Base-by-base conservation (phyloP, 2,113 vertebrate species). In the Cheirogaleus medius region DNA sequence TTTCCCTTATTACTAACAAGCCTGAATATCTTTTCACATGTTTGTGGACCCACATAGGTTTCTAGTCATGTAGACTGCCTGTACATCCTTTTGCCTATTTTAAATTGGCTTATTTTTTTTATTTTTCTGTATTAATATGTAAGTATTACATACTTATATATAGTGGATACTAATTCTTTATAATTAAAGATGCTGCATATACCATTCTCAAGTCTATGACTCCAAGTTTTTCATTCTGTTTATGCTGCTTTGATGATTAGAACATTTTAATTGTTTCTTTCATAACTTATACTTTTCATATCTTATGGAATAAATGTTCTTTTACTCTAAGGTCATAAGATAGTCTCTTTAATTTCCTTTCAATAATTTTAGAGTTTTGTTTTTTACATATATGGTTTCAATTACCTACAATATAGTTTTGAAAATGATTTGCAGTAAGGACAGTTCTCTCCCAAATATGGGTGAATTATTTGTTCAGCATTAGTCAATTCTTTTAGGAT, bases 1-100 rank as follows among this genome's bases (percentile, higher is more conserved):
- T 82, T 85, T 91, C 68, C 47, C 93, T 96, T 68, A 37, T 91
- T 89, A 56, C 6, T 76, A 74, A 87, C n/a, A 93, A 54, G 56
- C 3, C 54, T 69, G 27, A 78, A 13, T 73, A 64, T 47, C 49
- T 94, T 37, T 87, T 87, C 85, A 84, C 12, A n/a, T 39, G 20
- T 77, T 71, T 76, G 42, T n/a, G 87, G 71, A 87, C 32, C 18
- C 49, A n/a, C 1, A 0, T 49, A 47, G 20, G 32, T 88, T 66
- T 94, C 78, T 78, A 69, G 27, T 18, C 29, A 3, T 25, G 34
- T 34, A 37, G 8, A 66, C 3, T 47, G 14, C 14, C 10, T 86
- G 20, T 66, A 96, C 21, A 86, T 58, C 17, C 13, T 58, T 56
- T 71, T 87, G 34, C 56, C 69, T 96, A 49, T 83, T 78, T 81